Conservation (phyloP, 2,797 vertebrate genomes). For the Labroides dimidiatus region DNA sequence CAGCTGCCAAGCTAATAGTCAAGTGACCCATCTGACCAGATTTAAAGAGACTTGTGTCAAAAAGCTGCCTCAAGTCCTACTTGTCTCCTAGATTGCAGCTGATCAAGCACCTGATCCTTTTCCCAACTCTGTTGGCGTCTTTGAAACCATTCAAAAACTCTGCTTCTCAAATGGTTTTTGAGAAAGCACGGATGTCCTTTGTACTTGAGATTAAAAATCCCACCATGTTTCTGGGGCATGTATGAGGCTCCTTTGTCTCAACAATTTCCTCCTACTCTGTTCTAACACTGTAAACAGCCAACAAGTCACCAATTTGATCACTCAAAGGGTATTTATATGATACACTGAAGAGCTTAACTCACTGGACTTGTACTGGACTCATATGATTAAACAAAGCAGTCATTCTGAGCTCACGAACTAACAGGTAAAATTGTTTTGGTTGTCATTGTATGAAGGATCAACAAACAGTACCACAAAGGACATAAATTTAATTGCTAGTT, state of each 20-base stretch:
- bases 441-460: no score
- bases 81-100: not conserved
- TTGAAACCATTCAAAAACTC: not conserved
- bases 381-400: no score
- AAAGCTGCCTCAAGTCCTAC: not conserved
- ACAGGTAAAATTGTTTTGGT: no score
- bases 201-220: not conserved
- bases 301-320: not conserved
- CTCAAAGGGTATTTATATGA: no score
- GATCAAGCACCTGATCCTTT: not conserved
- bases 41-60: not conserved
- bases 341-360: no score
- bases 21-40: not conserved
- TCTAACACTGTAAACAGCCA: not conserved
- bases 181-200: not conserved
- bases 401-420: no score
- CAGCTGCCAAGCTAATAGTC: not conserved
- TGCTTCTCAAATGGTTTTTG: not conserved
- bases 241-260: not conserved
- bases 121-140: no score
- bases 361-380: no score
- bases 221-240: not conserved
- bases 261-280: not conserved
- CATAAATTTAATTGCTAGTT: no score
- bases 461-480: no score